These are phyloP conservation scores for Lepilemur ruficaudatus DNA, from an alignment of 2,797 vertebrate genomes.

Conservation along the genomic window DNA sequence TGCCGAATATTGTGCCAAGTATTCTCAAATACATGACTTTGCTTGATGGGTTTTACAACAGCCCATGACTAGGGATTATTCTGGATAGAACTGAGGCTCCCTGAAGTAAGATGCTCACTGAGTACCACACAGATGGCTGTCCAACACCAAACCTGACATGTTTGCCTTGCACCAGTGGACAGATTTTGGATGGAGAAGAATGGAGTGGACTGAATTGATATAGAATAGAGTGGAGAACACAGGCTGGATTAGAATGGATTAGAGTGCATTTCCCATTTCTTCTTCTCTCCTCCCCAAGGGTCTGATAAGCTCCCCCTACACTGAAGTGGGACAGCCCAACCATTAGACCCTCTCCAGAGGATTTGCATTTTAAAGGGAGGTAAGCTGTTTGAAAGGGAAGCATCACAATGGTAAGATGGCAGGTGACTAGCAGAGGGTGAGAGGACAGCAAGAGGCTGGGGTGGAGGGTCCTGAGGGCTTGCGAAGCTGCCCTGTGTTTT, in stretches of 20 bases:
- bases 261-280: neutral
- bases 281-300: neutral
- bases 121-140: neutral
- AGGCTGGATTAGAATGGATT: neutral
- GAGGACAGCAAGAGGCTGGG: neutral
- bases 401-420: neutral
- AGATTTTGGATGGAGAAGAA: neutral
- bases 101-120: neutral
- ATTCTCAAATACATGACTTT: conserved; percentile 6
- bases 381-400: neutral
- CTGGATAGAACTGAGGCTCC: neutral
- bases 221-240: neutral
- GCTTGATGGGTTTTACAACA: neutral
- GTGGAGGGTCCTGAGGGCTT: neutral
- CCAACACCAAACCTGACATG: neutral
- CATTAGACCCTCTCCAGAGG: neutral
- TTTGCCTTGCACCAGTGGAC: neutral
- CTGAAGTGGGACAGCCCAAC: neutral
- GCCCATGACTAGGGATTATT: neutral
- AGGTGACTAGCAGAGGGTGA: neutral
- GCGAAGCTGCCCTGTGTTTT: neutral
- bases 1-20: neutral
- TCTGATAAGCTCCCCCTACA: neutral
- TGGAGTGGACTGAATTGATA: neutral
- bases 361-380: conserved; percentile 15